Evolutionary conservation across 2,797 vertebrate genomes (phyloP).

Genomic region (Pangasius djambal): DNA sequence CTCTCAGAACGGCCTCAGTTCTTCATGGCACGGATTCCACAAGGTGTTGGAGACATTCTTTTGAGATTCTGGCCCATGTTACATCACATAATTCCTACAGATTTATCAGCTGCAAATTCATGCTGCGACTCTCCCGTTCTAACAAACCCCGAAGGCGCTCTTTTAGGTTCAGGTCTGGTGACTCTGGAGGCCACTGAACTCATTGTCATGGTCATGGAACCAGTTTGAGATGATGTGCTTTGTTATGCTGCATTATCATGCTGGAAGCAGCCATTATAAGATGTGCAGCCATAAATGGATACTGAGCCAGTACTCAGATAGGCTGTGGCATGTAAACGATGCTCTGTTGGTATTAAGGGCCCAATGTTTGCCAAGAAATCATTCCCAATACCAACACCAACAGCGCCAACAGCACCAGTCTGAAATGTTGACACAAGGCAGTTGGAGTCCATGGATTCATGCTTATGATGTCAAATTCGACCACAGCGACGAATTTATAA

Average conservation of each 20-base stretch:
- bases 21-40: neutral
- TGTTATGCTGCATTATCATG: neutral
- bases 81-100: neutral
- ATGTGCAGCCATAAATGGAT: neutral
- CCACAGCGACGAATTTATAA: too few relatives aligned
- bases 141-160: neutral
- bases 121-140: neutral
- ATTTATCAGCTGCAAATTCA: neutral
- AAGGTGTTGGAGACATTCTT: neutral
- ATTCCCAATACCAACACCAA: neutral
- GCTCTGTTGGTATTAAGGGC: neutral
- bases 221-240: neutral
- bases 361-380: neutral
- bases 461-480: neutral
- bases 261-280: neutral
- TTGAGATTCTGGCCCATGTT: too few relatives aligned
- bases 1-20: neutral
- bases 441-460: neutral
- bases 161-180: neutral
- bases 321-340: neutral
- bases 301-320: neutral
- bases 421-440: neutral
- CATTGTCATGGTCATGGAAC: neutral
- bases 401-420: neutral
- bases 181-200: neutral